phyloP scores from a whole-genome alignment of 2,888 invertebrate species.

The Proisotoma minuta region DNA sequence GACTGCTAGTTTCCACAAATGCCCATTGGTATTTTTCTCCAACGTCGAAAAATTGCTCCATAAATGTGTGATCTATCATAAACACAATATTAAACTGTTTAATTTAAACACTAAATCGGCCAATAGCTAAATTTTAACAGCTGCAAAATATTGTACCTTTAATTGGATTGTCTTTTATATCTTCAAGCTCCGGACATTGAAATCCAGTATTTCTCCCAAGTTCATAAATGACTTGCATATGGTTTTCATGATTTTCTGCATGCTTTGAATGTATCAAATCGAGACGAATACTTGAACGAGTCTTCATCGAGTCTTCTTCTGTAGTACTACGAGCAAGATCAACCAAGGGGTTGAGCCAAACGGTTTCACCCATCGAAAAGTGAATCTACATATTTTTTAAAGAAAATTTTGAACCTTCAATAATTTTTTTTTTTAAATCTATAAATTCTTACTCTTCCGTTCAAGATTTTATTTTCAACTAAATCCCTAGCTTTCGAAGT shows the following conservation, averaged over 20 bases:
- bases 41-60: slow-evolving; percentile 12
- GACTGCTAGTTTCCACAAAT: neutral
- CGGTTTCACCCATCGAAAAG: slow-evolving; percentile 18
- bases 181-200: slow-evolving; percentile 11
- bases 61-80: slow-evolving; percentile 4
- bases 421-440: neutral
- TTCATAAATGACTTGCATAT: slow-evolving; percentile 9
- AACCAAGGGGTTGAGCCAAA: slow-evolving; percentile 36
- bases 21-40: slow-evolving; percentile 26
- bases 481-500: slow-evolving; percentile 7
- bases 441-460: slow-evolving; percentile 16
- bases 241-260: slow-evolving; percentile 18
- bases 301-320: neutral
- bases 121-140: neutral
- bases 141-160: no score
- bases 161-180: neutral
- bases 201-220: slow-evolving; percentile 9
- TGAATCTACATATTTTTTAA: slow-evolving; percentile 13
- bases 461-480: slow-evolving; percentile 14
- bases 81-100: neutral
- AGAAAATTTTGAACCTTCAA: neutral
- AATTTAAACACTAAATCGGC: neutral
- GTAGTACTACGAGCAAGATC: slow-evolving; percentile 14
- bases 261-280: slow-evolving; percentile 1
- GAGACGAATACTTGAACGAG: slow-evolving; percentile 5